Conservation (phyloP, 2,113 vertebrate species). For the Mesitornis unicolor region DNA sequence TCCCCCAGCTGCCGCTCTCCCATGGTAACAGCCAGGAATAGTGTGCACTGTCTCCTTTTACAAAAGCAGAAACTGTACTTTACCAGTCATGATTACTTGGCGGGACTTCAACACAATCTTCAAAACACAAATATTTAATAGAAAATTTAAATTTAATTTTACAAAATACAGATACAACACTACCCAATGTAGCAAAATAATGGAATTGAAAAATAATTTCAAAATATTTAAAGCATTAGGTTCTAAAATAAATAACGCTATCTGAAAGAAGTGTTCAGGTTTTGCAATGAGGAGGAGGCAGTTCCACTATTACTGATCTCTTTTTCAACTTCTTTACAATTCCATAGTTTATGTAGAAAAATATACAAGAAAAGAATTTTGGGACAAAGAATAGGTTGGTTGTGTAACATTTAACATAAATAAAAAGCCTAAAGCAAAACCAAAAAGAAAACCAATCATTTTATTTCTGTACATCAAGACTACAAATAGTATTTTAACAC, state of each 20-base stretch:
- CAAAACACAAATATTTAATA: conserved; percentile 46
- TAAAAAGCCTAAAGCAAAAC: conserved; percentile 70
- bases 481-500: conserved; percentile 80
- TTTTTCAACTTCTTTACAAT: conserved; percentile 38
- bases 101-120: conserved; percentile 4
- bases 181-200: conserved; percentile 40
- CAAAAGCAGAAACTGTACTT: neutral
- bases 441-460: conserved; percentile 66
- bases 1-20: neutral
- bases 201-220: conserved; percentile 40
- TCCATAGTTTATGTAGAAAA: conserved; percentile 57
- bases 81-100: neutral
- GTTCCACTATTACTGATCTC: neutral
- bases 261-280: conserved; percentile 8
- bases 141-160: conserved; percentile 46
- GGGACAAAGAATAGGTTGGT: conserved; percentile 9
- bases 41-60: neutral
- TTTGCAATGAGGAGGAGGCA: neutral
- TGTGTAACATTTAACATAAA: conserved; percentile 56
- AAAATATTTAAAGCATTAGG: conserved; percentile 48
- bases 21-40: neutral
- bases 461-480: conserved; percentile 78
- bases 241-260: conserved; percentile 64
- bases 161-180: conserved; percentile 44
- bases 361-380: conserved; percentile 49